Base-by-base conservation (phyloP, 2,888 invertebrate species). In the Pocota personata region DNA sequence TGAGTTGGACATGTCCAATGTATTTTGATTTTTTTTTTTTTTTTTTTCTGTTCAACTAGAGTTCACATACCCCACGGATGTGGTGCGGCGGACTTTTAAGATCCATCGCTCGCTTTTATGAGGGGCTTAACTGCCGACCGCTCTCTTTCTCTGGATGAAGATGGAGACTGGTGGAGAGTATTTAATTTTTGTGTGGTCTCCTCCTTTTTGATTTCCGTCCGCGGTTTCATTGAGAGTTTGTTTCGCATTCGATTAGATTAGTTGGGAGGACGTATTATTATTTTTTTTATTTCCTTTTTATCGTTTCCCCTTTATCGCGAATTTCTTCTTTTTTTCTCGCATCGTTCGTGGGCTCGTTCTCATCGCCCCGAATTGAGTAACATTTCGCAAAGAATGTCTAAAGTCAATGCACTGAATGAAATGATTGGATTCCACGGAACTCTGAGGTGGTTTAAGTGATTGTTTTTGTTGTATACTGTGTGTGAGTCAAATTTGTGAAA, bases 361-460 rank as follows among this genome's bases (percentile, higher is more conserved):
- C 80, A 80, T 71, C 64, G 71, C 24, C 69, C 52, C 66, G 76
- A 72, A 82, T 86, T 77, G 60, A 76, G 76, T 86, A 86, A 86
- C 76, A 82, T 86, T 86, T 80, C 72, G 60, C 72, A 43, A 76
- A 76, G 82, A 86, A 82, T 86, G 76, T 67, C 76, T 21, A 16
- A 24, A 80, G 82, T 86, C 86, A 82, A 82, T 86, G 86, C 72
- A 80, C 86, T 82, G 71, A 72, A 72, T 76, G 72, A 86, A 86
- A 86, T 86, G 82, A 86, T 86, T 86, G 86, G 82, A 86, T 86
- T 86, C 82, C 86, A 46, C 21, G 76, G 82, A 86, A 77, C 86
- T 86, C 72, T 57, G 52, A 77, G 72, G 82, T 62, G 72, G 86
- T 52, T 79, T 64, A 35, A 66, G 62, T 62, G 67, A 62, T 55